Conservation (phyloP, 2,888 invertebrate species). For the Limulus polyphemus region DNA sequence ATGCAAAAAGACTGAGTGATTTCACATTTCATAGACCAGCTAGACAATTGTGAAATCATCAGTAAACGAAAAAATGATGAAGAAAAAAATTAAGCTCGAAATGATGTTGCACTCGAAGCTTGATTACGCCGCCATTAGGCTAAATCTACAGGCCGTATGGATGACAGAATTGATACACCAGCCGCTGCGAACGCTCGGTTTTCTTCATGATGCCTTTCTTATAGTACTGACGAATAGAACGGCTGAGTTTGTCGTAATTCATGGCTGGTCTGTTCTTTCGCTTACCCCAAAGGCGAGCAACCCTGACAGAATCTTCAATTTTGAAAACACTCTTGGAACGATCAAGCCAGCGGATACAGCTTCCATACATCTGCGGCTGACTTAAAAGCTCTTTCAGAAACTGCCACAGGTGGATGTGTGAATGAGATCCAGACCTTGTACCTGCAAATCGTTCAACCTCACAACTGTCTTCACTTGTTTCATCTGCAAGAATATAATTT, state of each 20-base stretch:
- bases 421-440: constrained; percentile 33
- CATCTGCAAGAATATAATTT: constrained; percentile 23
- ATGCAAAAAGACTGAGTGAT: too few relatives aligned
- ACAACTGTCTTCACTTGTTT: constrained; percentile 26
- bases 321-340: constrained; percentile 90
- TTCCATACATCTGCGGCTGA: constrained; percentile 74
- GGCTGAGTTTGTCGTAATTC: constrained; percentile 98
- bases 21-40: not conserved
- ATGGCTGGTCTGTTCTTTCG: constrained; percentile 96
- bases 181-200: constrained; percentile 90
- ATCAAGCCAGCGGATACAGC: constrained; percentile 95
- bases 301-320: constrained; percentile 94
- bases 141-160: constrained; percentile 65
- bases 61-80: not conserved
- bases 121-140: not conserved
- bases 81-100: constrained; percentile 1
- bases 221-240: constrained; percentile 96
- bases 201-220: constrained; percentile 99
- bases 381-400: constrained; percentile 90
- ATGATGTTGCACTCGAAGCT: not conserved
- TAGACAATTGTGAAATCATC: not conserved
- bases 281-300: constrained; percentile 95
- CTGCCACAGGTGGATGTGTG: constrained; percentile 97
- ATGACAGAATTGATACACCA: constrained; percentile 97
- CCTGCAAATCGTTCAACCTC: constrained; percentile 19